phyloP scores from a whole-genome alignment of 2,797 vertebrate genomes.

The Threskiornis aethiopicus region DNA sequence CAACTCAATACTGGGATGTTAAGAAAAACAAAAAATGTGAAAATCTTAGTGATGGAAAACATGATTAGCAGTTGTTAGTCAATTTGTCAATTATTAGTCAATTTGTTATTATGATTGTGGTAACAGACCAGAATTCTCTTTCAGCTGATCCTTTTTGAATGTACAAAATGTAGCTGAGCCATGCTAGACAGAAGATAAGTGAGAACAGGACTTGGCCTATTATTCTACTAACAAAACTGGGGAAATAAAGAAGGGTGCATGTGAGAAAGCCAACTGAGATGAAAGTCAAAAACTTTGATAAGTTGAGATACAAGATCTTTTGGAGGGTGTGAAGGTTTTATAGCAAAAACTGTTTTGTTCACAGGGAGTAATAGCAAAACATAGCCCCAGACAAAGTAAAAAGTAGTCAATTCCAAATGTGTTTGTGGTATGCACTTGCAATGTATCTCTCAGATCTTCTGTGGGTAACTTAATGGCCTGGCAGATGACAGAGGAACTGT shows the following conservation, averaged over 20 bases:
- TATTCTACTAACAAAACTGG: not conserved
- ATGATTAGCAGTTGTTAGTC: not conserved
- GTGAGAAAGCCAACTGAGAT: not conserved
- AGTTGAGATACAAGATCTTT: not conserved
- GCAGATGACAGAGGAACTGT: not conserved
- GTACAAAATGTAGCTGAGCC: not conserved
- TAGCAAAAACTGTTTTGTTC: not conserved
- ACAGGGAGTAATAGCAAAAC: not conserved
- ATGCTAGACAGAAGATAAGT: not conserved
- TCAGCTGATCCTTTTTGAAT: not conserved
- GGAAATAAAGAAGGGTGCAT: not conserved
- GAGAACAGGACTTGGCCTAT: not conserved
- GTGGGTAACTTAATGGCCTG: not conserved
- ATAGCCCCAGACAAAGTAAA: not conserved
- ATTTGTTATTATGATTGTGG: not conserved
- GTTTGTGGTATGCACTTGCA: not conserved
- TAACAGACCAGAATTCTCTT: not conserved
- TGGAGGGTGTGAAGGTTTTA: not conserved
- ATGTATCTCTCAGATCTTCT: not conserved
- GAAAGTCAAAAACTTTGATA: not conserved
- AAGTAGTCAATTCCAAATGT: not conserved
- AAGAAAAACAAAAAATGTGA: not conserved
- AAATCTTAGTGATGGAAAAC: not conserved
- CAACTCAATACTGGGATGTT: not conserved
- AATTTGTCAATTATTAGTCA: not conserved